Base-by-base conservation (phyloP, 2,113 vertebrate genomes). In the Potamarius usumacintae region DNA sequence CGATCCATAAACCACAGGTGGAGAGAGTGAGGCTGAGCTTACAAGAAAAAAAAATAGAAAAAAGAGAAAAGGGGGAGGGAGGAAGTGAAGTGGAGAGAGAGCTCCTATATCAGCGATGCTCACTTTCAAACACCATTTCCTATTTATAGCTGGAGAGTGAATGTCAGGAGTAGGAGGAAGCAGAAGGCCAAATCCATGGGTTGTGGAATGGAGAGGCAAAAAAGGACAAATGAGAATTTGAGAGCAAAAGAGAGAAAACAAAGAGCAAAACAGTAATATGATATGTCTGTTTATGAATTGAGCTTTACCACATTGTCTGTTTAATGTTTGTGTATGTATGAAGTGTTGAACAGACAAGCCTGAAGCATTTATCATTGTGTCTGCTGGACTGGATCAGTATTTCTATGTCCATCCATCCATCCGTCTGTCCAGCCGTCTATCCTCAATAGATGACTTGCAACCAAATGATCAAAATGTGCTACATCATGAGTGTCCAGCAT, bases 61-160 rank as follows among this genome's bases (percentile, higher is more conserved):
- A 78, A 74, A 52, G 42, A 74, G 4, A 55, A 69, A 84, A 20
- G 48, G 14, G 34, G 20, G 42, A 57, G 42, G n/a, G 27, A 58
- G 53, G 60, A 60, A 77, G 27, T 84, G 58, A 83, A 63, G 84
- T 30, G n/a, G 27, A 42, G 65, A 57, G 53, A 50, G 65, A 18
- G 22, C 60, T 83, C 80, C 77, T 86, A 57, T 90, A 80, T 89
- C 77, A 89, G 72, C 65, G 69, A 87, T 63, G 76, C 78, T 86
- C 85, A 88, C 74, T 87, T 80, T 86, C 85, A 55, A 77, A 87
- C 62, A 85, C 85, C 52, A 86, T 17, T 65, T 58, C 4, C 89
- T 90, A 89, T 91, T 91, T 91, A 88, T 92, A 89, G 81, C 84
- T 48, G 20, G 18, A n/a, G 50, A 72, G 77, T 76, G 52, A 62